Conservation (phyloP, 2,113 vertebrate genomes). For the Halichoeres trimaculatus region DNA sequence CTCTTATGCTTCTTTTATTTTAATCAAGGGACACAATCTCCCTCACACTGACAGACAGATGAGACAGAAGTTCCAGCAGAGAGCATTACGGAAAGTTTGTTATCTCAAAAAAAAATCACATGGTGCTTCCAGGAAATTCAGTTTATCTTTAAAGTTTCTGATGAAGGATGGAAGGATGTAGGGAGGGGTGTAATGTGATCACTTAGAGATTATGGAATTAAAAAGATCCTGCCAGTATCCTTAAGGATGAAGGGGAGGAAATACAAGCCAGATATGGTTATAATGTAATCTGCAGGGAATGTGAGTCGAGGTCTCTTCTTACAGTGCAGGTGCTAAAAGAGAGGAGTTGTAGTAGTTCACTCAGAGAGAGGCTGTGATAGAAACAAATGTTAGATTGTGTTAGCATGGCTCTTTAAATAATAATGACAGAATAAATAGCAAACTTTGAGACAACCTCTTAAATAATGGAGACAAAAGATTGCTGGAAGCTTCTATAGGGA, state of each 20-base stretch:
- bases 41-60: constrained; percentile 13
- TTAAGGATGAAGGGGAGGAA: constrained; percentile 48
- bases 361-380: neutral
- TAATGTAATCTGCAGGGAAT: constrained; percentile 47
- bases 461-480: constrained; percentile 4
- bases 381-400: neutral
- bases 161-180: constrained; percentile 29
- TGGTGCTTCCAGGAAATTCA: constrained; percentile 36
- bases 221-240: constrained; percentile 34
- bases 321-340: constrained; percentile 8
- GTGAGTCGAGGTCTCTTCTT: constrained; percentile 16
- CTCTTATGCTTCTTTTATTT: neutral
- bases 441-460: neutral
- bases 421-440: too few species aligned
- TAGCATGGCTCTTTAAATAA: too few species aligned
- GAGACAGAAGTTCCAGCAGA: constrained; percentile 22
- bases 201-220: constrained; percentile 45
- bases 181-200: constrained; percentile 46
- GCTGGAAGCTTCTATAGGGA: neutral
- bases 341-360: neutral
- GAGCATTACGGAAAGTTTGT: constrained; percentile 35
- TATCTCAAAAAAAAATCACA: constrained; percentile 17
- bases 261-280: constrained; percentile 56
- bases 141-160: constrained; percentile 44
- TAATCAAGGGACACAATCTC: constrained; percentile 20